These are phyloP conservation scores for Ormyrus nitidulus DNA, from an alignment of 2,888 invertebrate species.

Conservation along the genomic window DNA sequence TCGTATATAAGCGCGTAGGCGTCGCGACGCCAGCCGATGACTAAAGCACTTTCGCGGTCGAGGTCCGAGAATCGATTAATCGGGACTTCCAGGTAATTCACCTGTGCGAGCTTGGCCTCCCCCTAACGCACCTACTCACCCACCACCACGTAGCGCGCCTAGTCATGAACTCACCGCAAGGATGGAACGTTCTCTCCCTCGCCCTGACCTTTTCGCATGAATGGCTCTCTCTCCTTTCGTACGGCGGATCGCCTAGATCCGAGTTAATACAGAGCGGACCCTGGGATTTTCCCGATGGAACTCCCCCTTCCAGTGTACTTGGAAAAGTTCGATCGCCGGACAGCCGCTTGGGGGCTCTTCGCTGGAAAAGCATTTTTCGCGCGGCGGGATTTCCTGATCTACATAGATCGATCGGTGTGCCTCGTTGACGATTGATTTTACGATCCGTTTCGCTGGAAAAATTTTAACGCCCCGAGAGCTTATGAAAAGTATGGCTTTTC, in stretches of 20 bases:
- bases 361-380: background rate
- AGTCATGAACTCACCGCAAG: background rate
- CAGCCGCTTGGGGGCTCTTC: background rate
- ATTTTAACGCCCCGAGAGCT: too few relatives aligned
- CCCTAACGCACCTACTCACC: background rate
- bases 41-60: constrained; percentile 37
- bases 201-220: constrained; percentile 15
- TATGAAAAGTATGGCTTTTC: too few relatives aligned
- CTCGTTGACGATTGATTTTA: too few relatives aligned
- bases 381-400: too few relatives aligned
- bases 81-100: constrained; percentile 51
- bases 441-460: too few relatives aligned
- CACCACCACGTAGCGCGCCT: background rate
- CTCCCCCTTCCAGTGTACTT: background rate
- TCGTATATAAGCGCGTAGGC: constrained; percentile 8
- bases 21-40: constrained; percentile 2
- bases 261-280: background rate
- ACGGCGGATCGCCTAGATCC: background rate
- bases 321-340: constrained; percentile 5
- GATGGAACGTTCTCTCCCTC: background rate
- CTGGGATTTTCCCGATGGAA: constrained; percentile 19
- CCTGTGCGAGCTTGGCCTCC: constrained; percentile 1
- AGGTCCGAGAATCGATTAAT: constrained; percentile 52
- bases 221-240: background rate
- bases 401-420: too few relatives aligned